Conservation (phyloP, 2,888 invertebrate species). For the Drosophila multiciliata region DNA sequence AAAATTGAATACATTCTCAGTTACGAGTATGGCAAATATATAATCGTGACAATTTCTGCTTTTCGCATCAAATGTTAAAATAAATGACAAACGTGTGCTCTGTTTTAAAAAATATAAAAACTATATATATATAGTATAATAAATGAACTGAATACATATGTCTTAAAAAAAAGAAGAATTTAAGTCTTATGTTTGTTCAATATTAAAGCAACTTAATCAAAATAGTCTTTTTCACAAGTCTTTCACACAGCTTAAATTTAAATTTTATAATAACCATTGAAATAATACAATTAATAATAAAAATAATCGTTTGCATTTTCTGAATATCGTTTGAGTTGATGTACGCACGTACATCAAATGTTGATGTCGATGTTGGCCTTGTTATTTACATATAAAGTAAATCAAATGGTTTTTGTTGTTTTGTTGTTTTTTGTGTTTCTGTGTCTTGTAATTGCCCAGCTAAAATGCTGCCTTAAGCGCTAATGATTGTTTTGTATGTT, state of each 20-base stretch:
- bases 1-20: slow-evolving; percentile 22
- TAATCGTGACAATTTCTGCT: slow-evolving; percentile 24
- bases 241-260: slow-evolving; percentile 46
- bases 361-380: not conserved
- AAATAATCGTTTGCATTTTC: slow-evolving; percentile 10
- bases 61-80: slow-evolving; percentile 11
- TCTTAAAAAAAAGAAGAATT: slow-evolving; percentile 6
- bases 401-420: slow-evolving; percentile 6
- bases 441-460: slow-evolving; percentile 7
- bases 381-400: slow-evolving; percentile 20
- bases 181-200: slow-evolving; percentile 33
- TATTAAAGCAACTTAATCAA: slow-evolving; percentile 40
- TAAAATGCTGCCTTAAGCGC: slow-evolving; percentile 43
- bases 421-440: not conserved
- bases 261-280: not conserved
- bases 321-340: slow-evolving; percentile 27
- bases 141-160: slow-evolving; percentile 7
- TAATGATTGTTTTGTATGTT: slow-evolving; percentile 51
- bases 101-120: slow-evolving; percentile 2
- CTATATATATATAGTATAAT: not conserved
- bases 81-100: slow-evolving; percentile 14
- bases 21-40: slow-evolving; percentile 55
- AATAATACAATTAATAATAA: not conserved
- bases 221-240: slow-evolving; percentile 50
- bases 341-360: slow-evolving; percentile 6